Base-by-base conservation (phyloP, 2,888 invertebrate species). In the Junonia oenone region DNA sequence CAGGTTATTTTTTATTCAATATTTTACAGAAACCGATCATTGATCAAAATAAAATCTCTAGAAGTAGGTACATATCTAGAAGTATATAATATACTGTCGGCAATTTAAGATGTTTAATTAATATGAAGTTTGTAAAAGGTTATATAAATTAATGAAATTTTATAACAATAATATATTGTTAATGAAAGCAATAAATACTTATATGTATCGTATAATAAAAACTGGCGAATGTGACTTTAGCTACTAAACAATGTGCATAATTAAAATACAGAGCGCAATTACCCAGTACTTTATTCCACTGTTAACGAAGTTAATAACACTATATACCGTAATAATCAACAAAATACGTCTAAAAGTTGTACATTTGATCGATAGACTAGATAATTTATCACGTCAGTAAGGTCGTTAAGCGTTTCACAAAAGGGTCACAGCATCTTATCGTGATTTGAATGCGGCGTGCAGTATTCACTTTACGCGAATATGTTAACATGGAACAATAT, bases 331-430 rank as follows among this genome's bases (percentile, higher is more conserved):
- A 33, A 40, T 9, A 11, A 35, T 2, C 26, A 14, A 15, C 2
- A 17, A 15, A 38, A 19, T 27, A 38, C 17, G 14, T 4, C 11
- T 43, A 33, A 33, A 29, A 19, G 13, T 19, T 19, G 13, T 43
- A 45, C 17, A 17, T 48, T 47, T 33, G 37, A 47, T 40, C 22
- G 5, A 14, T 51, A 29, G 31, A 48, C 38, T 48, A 48, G 37
- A 52, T 27, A 52, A 14, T 19, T 67, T 71, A 76, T 80, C 76
- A 75, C 74, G 78, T 77, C 77, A 78, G 73, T 71, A 68, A 66
- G 70, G 72, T 75, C 72, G 73, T 69, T 69, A 51, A 69, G 58
- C 63, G 71, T 69, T 75, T 75, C 68, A 73, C 65, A 67, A 72
- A 73, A 75, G 75, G 75, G 75, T 79, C 78, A 75, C 65, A 71